Evolutionary conservation across 1,140 invertebrate genomes (phyloP), one percentile per base, ranked within the genome.

Genomic region (Danaus plexippus): DNA sequence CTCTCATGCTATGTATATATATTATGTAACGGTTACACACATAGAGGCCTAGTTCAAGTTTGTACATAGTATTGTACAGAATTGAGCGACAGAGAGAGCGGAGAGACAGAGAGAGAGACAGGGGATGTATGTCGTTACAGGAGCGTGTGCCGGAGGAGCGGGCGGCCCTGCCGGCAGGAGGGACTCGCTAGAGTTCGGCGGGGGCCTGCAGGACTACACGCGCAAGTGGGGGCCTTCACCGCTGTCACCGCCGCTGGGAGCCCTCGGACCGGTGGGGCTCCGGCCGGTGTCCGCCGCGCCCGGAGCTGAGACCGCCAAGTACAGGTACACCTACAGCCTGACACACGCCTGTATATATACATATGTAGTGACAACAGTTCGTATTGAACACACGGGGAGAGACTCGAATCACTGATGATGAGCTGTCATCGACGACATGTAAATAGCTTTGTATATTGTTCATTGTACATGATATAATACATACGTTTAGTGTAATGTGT

Each of bases 281-380:
- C 90, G 84, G 79, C 91, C 88, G 87, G 90, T 93, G 43, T 95
- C 93, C 9, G 94, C 94, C 46, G 96, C 96, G 47, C 96, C 96
- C 2, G 96, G 96, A 52, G 96, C 96, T 2, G 96, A 97, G 88
- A 92, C 93, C 66, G 86, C 86, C 43, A 97, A 97, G 85, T 97
- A 94, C 83, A 88, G 86, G 86, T 88, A 61, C 73, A 13, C 11
- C 50, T 8, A 22, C 49, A 10, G 9, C 2, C 48, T 10, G 9
- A 15, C 6, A n/a, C 47, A 9, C 46, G 12, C 47, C 22, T 32
- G 22, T 32, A 32, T 32, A 32, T 32, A 32, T 32, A 32, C 22
- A 32, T 32, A 32, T 2, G 1, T 32, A 32, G 22, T 22, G 2
- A 22, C 18, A 22, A 22, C 18, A 32, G 22, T 32, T 15, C 7